These are phyloP conservation scores for Pachymerium ferrugineum DNA, from an alignment of 2,888 invertebrate species.

Conservation along the genomic window DNA sequence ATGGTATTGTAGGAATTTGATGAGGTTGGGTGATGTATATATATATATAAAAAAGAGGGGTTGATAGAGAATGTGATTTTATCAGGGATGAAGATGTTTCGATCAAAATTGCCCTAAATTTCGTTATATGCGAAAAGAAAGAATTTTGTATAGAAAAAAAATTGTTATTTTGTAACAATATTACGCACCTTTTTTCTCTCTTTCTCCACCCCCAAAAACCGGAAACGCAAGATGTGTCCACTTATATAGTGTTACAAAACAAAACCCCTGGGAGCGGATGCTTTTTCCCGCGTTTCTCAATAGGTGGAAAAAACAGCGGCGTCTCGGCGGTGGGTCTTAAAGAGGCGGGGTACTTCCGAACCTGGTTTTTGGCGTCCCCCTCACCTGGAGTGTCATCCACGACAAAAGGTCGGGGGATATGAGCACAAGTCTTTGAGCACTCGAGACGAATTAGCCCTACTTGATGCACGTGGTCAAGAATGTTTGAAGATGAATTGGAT, in stretches of 20 bases:
- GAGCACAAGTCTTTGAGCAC: background rate
- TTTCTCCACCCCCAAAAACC: background rate
- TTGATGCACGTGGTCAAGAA: slow-evolving; percentile 22
- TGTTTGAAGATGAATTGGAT: background rate
- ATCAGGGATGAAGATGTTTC: no score
- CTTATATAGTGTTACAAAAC: background rate
- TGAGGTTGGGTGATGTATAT: background rate
- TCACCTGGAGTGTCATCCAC: slow-evolving; percentile 23
- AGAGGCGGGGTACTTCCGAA: background rate
- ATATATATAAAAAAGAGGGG: no score
- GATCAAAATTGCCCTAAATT: no score
- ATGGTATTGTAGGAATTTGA: slow-evolving; percentile 13
- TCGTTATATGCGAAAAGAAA: no score
- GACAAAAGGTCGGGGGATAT: slow-evolving; percentile 24
- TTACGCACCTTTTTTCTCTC: background rate
- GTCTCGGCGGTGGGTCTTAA: slow-evolving; percentile 17
- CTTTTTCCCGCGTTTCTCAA: slow-evolving; percentile 25
- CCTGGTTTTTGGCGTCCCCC: slow-evolving; percentile 11
- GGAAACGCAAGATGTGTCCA: slow-evolving; percentile 8
- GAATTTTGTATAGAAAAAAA: no score
- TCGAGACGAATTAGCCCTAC: slow-evolving; percentile 14
- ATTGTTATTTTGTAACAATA: no score
- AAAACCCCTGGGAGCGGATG: background rate
- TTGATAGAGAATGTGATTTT: no score
- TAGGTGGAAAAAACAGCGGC: background rate